Evolutionary conservation across 2,797 vertebrate genomes (phyloP).

Genomic region (Natrix natrix): DNA sequence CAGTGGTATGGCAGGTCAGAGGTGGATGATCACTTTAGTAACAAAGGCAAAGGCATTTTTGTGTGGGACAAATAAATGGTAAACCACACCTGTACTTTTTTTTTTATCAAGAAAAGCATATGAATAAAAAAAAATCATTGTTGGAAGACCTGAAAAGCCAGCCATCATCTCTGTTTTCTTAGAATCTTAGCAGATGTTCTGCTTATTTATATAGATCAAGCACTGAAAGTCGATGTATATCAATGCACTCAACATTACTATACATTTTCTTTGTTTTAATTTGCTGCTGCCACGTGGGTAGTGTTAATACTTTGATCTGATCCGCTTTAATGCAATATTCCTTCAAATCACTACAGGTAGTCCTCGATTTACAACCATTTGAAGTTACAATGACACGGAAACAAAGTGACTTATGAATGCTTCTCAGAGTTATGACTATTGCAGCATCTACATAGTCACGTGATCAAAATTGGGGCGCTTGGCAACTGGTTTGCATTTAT

Average conservation of each 20-base stretch:
- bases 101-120: neutral
- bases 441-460: too few relatives aligned
- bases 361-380: neutral
- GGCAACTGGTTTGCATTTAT: too few relatives aligned
- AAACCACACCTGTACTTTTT: neutral
- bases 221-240: neutral
- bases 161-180: neutral
- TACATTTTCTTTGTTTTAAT: neutral
- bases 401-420: neutral
- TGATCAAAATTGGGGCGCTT: too few relatives aligned
- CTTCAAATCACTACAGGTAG: neutral
- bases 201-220: neutral
- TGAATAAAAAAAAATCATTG: neutral
- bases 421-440: neutral
- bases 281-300: neutral
- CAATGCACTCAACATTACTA: neutral
- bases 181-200: neutral
- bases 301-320: neutral
- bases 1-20: neutral
- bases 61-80: neutral
- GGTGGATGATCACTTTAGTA: neutral
- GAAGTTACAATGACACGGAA: neutral
- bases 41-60: neutral
- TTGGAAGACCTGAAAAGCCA: neutral
- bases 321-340: neutral